phyloP scores from a whole-genome alignment of 1,140 invertebrate species.

The Nasonia giraulti region DNA sequence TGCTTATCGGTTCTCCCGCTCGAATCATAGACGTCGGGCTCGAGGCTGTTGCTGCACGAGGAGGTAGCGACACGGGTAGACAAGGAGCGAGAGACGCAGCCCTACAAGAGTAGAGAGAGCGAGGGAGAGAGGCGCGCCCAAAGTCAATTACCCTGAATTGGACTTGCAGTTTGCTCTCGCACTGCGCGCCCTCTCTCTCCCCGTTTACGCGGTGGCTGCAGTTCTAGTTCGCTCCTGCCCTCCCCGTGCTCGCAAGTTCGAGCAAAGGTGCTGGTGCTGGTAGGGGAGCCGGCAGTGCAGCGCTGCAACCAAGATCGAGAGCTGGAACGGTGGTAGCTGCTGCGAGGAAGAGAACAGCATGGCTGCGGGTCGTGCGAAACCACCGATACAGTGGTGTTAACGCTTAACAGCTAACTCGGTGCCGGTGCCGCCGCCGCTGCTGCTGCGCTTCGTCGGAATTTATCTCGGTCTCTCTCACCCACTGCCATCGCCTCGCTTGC shows the following conservation, averaged over 20 bases:
- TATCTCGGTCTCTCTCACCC: background rate
- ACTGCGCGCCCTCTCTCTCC: background rate
- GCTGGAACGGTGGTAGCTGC: background rate
- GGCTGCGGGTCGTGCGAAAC: conserved; percentile 23
- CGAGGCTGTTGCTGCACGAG: background rate
- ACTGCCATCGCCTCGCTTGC: background rate
- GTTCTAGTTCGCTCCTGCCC: background rate
- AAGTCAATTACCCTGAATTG: conserved; percentile 62
- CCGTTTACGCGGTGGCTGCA: background rate
- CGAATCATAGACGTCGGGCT: too few species aligned
- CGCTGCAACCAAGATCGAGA: background rate
- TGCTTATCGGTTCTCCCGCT: too few species aligned
- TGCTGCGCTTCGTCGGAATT: background rate
- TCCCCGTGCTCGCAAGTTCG: background rate
- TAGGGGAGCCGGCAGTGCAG: background rate
- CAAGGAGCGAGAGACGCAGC: background rate
- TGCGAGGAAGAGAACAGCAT: background rate
- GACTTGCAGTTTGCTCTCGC: conserved; percentile 57
- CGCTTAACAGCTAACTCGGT: conserved; percentile 46
- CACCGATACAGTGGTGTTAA: conserved; percentile 49
- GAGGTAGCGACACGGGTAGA: background rate
- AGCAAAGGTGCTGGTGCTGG: background rate
- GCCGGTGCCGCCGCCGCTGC: background rate
- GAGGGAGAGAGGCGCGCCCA: conserved; percentile 53
- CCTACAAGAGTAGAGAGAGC: background rate